Conservation (phyloP, 2,797 vertebrate genomes). For the Ctenopoma multispine region DNA sequence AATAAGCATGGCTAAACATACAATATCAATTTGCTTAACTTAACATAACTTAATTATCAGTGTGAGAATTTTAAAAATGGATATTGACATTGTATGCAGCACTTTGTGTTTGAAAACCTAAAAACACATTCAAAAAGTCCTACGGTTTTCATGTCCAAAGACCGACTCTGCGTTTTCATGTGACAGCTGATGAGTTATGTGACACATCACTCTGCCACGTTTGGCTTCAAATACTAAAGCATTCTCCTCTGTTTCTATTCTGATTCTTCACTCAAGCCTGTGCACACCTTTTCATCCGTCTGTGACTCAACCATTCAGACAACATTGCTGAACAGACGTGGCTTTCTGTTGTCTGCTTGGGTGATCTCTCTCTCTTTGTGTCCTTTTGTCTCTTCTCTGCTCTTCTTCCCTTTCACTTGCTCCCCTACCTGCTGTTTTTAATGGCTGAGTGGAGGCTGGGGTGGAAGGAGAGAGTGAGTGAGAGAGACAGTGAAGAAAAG, state of each 20-base stretch:
- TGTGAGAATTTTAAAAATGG: background rate
- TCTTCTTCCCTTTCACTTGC: conserved; percentile 46
- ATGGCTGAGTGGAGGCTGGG: conserved; percentile 48
- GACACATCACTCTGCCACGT: conserved; percentile 38
- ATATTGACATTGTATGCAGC: background rate
- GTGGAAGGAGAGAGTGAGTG: conserved; percentile 36
- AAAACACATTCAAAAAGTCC: conserved; percentile 6
- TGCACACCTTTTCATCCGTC: conserved; percentile 54
- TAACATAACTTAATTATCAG: too few species aligned
- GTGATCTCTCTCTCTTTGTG: conserved; percentile 44
- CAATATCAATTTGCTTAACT: background rate
- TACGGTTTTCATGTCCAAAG: background rate
- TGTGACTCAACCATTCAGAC: conserved; percentile 42
- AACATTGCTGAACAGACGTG: conserved; percentile 41
- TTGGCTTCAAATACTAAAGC: conserved; percentile 52
- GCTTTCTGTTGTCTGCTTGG: conserved; percentile 50
- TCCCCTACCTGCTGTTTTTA: conserved; percentile 61
- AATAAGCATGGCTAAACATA: background rate
- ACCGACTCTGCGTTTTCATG: conserved; percentile 44
- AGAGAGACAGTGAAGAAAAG: conserved; percentile 57
- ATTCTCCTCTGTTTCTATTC: conserved; percentile 53
- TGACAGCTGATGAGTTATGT: conserved; percentile 52
- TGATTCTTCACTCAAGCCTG: conserved; percentile 64
- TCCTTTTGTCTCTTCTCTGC: conserved; percentile 41
- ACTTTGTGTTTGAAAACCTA: background rate